Evolutionary conservation across 2,113 vertebrate species (phyloP).

Genomic region (Bujurquina vittata): DNA sequence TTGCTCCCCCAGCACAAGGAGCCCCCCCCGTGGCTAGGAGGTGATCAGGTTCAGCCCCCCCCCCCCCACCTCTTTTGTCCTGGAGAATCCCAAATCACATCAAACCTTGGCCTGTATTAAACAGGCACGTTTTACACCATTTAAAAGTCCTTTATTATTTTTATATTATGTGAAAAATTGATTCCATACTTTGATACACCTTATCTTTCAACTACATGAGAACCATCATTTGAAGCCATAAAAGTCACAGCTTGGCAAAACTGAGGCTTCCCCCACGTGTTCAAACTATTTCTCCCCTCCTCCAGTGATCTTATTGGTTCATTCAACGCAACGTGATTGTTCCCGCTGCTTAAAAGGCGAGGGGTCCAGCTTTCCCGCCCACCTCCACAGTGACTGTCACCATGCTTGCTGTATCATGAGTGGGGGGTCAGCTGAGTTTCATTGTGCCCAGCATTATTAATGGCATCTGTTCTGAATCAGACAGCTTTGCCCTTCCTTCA

Average conservation of each 20-base stretch:
- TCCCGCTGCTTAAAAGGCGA: constrained; percentile 17
- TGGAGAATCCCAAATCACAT: background rate
- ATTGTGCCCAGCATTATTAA: constrained; percentile 73
- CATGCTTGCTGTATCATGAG: constrained; percentile 57
- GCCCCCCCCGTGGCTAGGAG: background rate
- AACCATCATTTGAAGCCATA: background rate
- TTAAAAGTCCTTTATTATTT: background rate
- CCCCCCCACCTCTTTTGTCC: background rate
- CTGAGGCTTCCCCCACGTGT: constrained; percentile 25
- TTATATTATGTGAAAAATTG: no score
- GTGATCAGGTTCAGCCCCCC: background rate
- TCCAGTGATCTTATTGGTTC: constrained; percentile 61
- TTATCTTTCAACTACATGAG: background rate
- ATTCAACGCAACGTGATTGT: constrained; percentile 53
- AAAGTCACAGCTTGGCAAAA: background rate
- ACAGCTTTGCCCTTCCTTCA: constrained; percentile 26
- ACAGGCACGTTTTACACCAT: background rate
- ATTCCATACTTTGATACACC: background rate
- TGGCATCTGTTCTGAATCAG: constrained; percentile 65
- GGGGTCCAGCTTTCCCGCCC: constrained; percentile 11
- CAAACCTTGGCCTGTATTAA: background rate
- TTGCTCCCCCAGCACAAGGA: background rate
- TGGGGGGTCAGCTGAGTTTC: constrained; percentile 61
- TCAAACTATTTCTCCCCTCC: constrained; percentile 49
- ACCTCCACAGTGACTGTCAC: constrained; percentile 42